Evolutionary conservation across 2,888 invertebrate species (phyloP), one percentile per base, ranked within the genome.

Genomic region (Sipha maydis): DNA sequence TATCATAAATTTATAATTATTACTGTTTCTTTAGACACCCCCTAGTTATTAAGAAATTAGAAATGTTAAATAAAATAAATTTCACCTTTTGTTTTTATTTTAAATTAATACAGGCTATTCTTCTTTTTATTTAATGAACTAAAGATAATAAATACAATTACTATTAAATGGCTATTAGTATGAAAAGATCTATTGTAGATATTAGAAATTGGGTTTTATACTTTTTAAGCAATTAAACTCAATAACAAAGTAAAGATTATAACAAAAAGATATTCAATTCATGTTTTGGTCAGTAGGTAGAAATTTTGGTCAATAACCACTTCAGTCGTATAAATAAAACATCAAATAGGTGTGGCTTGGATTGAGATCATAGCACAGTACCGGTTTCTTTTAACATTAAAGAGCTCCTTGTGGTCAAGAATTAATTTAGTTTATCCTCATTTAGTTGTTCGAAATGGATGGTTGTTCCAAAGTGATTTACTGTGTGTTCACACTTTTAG

Each of bases 321-420:
- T 75, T 75, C 21, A 79, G 79, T 79, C 17, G 34, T 85, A 79
- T 73, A 54, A 79, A 86, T 80, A 80, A 79, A 86, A 79, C 79
- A 79, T 56, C 79, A 71, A 79, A 79, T 71, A 88, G 88, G 88
- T 73, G 88, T 88, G 88, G 88, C 82, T 88, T 82, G 56, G 73
- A 82, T 80, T 73, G 80, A 67, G 82, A 88, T 67, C 88, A 75
- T 78, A 48, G 61, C 75, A 88, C 80, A 88, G 73, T 88, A 80
- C 88, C 80, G 88, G 88, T 88, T 88, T 79, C 80, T 75, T 75
- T 86, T 80, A 34, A 73, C 61, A 86, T 86, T 86, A 79, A 80
- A 79, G 56, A 71, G 38, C 61, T 75, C 75, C 82, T 67, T 82
- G 75, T 88, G 80, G 80, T 80, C 80, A 82, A 80, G 88, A 85